A percentile compares a stretch with the other conserved stretches of the same genome.
Conservation (phyloP, 2,113 vertebrate genomes). For the Rhagologus leucostigma region DNA sequence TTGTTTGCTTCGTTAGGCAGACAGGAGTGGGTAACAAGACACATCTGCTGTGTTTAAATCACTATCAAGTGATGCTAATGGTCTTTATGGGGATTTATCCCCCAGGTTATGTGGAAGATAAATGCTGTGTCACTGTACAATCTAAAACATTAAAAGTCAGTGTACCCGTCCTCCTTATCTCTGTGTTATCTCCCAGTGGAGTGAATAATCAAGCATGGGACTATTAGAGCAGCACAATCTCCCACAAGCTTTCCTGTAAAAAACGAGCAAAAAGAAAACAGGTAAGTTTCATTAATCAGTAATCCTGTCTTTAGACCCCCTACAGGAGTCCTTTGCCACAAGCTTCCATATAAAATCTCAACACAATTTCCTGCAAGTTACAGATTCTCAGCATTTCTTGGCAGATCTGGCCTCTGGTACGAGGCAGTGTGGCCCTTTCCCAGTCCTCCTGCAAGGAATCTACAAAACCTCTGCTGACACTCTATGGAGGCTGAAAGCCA, state of each 20-base stretch:
- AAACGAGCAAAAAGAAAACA: background rate
- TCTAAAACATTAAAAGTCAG: background rate
- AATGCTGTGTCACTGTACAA: background rate
- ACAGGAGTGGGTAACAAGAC: background rate
- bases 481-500: background rate
- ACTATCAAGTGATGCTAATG: background rate
- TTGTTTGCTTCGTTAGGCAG: background rate
- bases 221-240: background rate
- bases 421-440: background rate
- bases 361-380: background rate
- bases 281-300: background rate
- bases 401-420: background rate
- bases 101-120: background rate
- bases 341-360: background rate
- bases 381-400: background rate
- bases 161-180: background rate
- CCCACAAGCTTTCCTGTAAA: background rate
- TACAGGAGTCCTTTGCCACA: background rate
- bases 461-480: background rate
- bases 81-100: background rate
- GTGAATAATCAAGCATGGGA: background rate
- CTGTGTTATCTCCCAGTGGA: background rate
- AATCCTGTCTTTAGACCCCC: background rate
- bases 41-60: background rate
- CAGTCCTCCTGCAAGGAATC: background rate